A percentile compares a stretch with the other conserved stretches of the same genome.
phyloP scores from a whole-genome alignment of 92 coral and sea anemone species.

The Zoanthus gigantus region DNA sequence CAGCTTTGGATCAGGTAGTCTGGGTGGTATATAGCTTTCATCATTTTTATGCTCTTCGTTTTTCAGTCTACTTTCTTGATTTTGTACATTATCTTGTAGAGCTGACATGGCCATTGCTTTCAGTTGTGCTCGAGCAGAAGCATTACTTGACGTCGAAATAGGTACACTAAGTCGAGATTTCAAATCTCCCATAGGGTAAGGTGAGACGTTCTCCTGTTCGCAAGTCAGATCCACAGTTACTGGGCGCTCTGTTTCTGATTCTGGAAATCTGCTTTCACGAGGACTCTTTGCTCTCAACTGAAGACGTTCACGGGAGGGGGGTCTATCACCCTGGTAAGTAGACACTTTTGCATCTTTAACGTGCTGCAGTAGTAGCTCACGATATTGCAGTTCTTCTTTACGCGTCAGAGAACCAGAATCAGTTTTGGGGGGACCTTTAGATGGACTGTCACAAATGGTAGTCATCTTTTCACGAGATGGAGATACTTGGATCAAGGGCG shows the following conservation, averaged over 20 bases:
- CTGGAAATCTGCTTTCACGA: constrained; percentile 41
- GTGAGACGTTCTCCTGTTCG: constrained; percentile 56
- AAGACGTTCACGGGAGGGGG: constrained; percentile 24
- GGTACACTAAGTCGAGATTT: constrained; percentile 45
- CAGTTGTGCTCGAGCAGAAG: constrained; percentile 89
- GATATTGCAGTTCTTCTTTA: constrained; percentile 39
- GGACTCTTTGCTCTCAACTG: constrained; percentile 22
- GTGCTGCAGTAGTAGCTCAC: constrained; percentile 52
- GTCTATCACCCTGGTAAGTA: constrained; percentile 17
- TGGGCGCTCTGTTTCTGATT: constrained; percentile 50
- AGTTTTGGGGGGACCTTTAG: neutral
- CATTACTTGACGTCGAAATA: constrained; percentile 20
- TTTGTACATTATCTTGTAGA: constrained; percentile 59
- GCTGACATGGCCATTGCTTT: constrained; percentile 80
- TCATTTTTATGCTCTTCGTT: constrained; percentile 55
- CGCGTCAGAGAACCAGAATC: constrained; percentile 32
- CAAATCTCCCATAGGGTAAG: constrained; percentile 41
- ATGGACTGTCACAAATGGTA: constrained; percentile 45
- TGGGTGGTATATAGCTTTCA: constrained; percentile 66
- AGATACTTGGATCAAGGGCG: constrained; percentile 85
- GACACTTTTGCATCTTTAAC: constrained; percentile 33
- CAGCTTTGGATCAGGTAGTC: constrained; percentile 90
- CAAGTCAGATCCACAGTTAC: constrained; percentile 82
- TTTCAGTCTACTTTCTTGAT: constrained; percentile 61
- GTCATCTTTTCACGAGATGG: constrained; percentile 71